phyloP scores from a whole-genome alignment of 2,797 vertebrate genomes.

The Erpetoichthys calabaricus region DNA sequence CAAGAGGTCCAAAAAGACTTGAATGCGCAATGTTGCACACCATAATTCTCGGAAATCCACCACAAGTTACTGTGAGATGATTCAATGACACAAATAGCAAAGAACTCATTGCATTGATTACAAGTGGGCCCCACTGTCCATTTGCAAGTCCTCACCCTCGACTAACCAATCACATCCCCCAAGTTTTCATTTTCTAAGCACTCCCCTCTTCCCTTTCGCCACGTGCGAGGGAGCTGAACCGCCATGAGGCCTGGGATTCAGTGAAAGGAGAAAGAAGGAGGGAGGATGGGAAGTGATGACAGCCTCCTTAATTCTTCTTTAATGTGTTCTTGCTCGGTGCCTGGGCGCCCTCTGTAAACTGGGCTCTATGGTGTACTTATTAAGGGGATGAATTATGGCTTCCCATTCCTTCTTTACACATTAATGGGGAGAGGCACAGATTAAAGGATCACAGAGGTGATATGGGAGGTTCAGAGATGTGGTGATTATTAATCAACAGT shows the following conservation, averaged over 20 bases:
- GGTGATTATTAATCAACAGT: no score
- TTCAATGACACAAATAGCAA: no score
- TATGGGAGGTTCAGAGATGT: conserved; percentile 20
- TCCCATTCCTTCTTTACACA: conserved; percentile 36
- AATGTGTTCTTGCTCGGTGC: conserved; percentile 71
- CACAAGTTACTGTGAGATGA: no score
- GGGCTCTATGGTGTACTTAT: conserved; percentile 57
- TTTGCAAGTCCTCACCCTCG: no score
- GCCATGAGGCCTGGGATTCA: conserved; percentile 33
- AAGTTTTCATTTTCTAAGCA: no score
- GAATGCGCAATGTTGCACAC: no score
- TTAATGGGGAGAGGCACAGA: conserved; percentile 15
- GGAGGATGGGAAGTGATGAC: conserved; percentile 51
- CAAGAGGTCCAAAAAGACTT: no score
- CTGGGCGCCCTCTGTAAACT: conserved; percentile 64
- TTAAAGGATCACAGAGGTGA: conserved; percentile 19
- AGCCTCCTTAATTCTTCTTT: conserved; percentile 68
- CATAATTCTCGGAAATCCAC: no score
- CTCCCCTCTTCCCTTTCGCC: not conserved
- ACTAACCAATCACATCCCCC: not conserved
- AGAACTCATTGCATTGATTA: no score
- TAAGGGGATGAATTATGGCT: conserved; percentile 55
- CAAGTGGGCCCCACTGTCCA: no score
- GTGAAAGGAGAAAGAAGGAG: conserved; percentile 43
- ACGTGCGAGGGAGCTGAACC: not conserved